These are phyloP conservation scores for Drosophila aff. DNA, from an alignment of 1,140 invertebrate genomes.

Conservation along the genomic window DNA sequence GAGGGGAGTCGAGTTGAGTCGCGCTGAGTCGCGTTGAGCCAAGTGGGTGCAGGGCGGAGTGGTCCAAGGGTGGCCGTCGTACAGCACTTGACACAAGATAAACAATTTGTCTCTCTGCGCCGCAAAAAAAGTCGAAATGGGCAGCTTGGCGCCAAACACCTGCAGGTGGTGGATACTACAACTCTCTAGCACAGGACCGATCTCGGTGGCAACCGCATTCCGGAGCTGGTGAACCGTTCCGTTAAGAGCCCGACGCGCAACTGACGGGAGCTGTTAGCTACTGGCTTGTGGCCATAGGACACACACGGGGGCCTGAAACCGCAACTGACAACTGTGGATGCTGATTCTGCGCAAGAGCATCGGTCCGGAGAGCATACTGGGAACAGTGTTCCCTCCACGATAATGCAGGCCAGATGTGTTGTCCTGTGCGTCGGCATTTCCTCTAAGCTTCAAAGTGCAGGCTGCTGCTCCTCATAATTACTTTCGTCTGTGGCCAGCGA, in stretches of 20 bases:
- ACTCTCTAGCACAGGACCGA: constrained; percentile 19
- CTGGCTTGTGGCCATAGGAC: constrained; percentile 9
- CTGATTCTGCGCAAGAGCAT: constrained; percentile 52
- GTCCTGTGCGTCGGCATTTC: constrained; percentile 35
- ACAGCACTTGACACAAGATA: constrained; percentile 79
- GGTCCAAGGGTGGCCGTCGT: constrained; percentile 23
- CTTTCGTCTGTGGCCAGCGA: constrained; percentile 25
- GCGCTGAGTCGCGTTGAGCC: neutral
- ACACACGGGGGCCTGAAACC: neutral
- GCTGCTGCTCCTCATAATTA: constrained; percentile 34
- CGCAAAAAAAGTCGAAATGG: constrained; percentile 63
- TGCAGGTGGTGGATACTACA: constrained; percentile 31
- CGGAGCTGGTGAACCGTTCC: constrained; percentile 48
- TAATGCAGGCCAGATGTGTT: constrained; percentile 33
- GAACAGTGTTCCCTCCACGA: constrained; percentile 19
- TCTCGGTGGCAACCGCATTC: constrained; percentile 25
- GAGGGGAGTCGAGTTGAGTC: neutral
- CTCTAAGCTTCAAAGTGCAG: constrained; percentile 48
- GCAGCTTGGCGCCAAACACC: constrained; percentile 80
- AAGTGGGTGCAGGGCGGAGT: neutral
- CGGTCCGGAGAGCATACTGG: constrained; percentile 17
- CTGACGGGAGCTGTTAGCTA: constrained; percentile 20
- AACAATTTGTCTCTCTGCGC: constrained; percentile 76
- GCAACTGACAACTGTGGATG: constrained; percentile 45
- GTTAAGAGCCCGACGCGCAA: constrained; percentile 45